Evolutionary conservation across 2,113 vertebrate species (phyloP).

Genomic region (Python bivittatus): DNA sequence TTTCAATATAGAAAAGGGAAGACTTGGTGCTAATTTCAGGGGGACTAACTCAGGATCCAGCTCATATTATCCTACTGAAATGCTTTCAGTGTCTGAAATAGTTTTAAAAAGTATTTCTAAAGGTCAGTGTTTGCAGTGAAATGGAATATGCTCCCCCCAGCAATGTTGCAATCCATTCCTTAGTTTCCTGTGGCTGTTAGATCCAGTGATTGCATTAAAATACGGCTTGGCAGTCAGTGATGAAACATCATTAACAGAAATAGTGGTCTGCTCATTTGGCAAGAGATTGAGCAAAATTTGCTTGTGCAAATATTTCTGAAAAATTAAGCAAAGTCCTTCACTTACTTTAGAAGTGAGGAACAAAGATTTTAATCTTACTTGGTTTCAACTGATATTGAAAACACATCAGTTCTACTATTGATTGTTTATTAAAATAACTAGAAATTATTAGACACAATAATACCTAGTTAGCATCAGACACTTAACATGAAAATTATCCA

Average conservation of each 20-base stretch:
- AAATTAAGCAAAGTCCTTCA: not conserved
- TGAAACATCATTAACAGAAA: not conserved
- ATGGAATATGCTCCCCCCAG: not conserved
- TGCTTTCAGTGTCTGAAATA: conserved; percentile 19
- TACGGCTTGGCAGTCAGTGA: not conserved
- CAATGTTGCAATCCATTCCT: not conserved
- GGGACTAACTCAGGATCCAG: not conserved
- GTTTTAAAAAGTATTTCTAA: not conserved
- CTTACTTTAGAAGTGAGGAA: not conserved
- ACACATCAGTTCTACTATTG: not conserved
- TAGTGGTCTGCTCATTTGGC: not conserved
- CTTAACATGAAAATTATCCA: not conserved
- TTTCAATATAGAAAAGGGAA: conserved; percentile 23
- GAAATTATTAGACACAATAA: not conserved
- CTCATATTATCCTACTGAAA: not conserved
- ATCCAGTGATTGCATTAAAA: not conserved
- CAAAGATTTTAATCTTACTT: not conserved
- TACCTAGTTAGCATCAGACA: not conserved
- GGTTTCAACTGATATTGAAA: not conserved
- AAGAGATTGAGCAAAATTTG: not conserved
- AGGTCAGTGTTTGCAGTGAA: not conserved
- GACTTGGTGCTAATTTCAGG: not conserved
- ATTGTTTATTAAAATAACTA: conserved; percentile 4
- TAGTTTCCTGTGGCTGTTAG: not conserved
- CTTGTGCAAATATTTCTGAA: not conserved